Base-by-base conservation (phyloP, 2,797 vertebrate species). In the Leuciscus waleckii region DNA sequence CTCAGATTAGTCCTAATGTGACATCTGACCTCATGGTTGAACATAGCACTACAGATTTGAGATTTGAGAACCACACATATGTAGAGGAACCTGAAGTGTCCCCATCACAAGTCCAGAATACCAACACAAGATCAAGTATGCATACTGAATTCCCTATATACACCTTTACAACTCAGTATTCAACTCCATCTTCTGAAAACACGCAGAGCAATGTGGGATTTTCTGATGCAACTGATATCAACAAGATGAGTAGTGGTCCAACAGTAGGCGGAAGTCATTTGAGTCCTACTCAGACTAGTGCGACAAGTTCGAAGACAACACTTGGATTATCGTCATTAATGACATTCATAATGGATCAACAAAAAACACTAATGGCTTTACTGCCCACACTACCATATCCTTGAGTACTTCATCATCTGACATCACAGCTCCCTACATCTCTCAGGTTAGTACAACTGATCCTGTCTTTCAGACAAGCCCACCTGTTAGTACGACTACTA, bases 151-250 rank as follows among this genome's bases (percentile, higher is more conserved):
- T 77, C 29, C 51, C 0, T 84, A 2, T 79, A 7, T 69, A 29
- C 35, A 83, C 84, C 3, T 17, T 77, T 29, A 85, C 87, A 3
- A 29, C 74, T 67, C 79, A n/a, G 23, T 16, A 69, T 83, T 76
- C 23, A 13, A 3, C 19, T 32, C 8, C 23, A 70, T 43, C 83
- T 7, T 79, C 37, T 6, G 21, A 46, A 79, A 46, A 26, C 58
- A 19, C 19, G 1, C 70, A 46, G 49, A 41, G 80, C 37, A 56
- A 43, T 61, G 35, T 39, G 65, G 79, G 41, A 68, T 26, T 81
- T 81, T 51, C 49, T 1, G 51, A 43, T 41, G 49, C 41, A 41
- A 73, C 51, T 35, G 39, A n/a, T 16, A 75, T 77, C 32, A 54
- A 41, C 5, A 13, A 74, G 46, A 79, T 37, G 63, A 49, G 54